These are phyloP conservation scores for Heliconius charithonia DNA, from an alignment of 2,888 invertebrate genomes.

Conservation along the genomic window DNA sequence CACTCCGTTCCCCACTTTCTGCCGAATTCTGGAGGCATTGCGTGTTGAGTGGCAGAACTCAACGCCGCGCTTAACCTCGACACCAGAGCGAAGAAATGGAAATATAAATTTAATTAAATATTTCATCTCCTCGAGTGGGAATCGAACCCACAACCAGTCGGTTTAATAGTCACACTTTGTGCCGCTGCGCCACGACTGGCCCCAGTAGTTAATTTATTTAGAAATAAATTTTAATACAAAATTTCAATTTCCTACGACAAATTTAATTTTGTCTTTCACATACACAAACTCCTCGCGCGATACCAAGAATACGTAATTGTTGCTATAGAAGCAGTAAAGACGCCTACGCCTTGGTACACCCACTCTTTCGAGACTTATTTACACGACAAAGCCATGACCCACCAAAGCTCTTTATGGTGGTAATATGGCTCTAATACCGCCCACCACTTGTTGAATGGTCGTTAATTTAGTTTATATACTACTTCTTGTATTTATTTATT, in stretches of 20 bases:
- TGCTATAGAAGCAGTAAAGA: neutral
- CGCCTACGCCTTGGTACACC: slow-evolving; percentile 12
- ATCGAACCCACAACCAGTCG: too few species aligned
- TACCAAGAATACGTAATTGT: slow-evolving; percentile 6
- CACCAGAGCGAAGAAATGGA: too few species aligned
- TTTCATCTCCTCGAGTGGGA: too few species aligned
- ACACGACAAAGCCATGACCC: slow-evolving; percentile 7
- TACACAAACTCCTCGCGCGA: neutral
- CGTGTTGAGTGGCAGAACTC: too few species aligned
- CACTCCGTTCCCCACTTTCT: too few species aligned
- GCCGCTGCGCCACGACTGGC: too few species aligned
- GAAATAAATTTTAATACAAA: too few species aligned
- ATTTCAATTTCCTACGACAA: neutral
- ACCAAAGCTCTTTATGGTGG: slow-evolving; percentile 15
- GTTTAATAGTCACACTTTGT: too few species aligned
- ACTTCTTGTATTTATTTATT: neutral
- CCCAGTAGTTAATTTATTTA: too few species aligned
- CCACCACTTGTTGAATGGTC: slow-evolving; percentile 4
- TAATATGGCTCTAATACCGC: neutral
- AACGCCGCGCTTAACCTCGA: too few species aligned
- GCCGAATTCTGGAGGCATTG: too few species aligned
- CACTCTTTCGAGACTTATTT: neutral
- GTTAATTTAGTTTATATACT: neutral
- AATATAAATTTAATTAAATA: too few species aligned
- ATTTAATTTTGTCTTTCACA: neutral